phyloP scores from a whole-genome alignment of 1,140 invertebrate species.

The Diachasmimorpha longicaudata region DNA sequence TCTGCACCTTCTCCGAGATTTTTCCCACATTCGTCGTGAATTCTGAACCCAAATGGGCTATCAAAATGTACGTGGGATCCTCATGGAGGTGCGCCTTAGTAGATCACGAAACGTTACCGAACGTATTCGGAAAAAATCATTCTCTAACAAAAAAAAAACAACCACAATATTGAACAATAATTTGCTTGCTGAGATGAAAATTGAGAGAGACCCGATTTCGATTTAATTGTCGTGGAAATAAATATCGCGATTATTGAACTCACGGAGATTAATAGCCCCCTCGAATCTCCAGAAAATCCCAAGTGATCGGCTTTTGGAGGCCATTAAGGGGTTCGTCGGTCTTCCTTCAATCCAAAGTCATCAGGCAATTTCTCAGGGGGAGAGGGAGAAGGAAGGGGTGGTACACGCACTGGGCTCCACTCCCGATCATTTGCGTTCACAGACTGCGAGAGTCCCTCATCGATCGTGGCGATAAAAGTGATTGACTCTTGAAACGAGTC shows the following conservation, averaged over 20 bases:
- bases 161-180: too few relatives aligned
- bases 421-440: slow-evolving; percentile 33
- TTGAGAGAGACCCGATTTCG: too few relatives aligned
- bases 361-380: slow-evolving; percentile 33
- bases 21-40: slow-evolving; percentile 17
- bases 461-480: slow-evolving; percentile 37
- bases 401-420: background rate
- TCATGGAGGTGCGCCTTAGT: background rate
- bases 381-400: background rate
- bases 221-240: background rate
- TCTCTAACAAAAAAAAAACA: too few relatives aligned
- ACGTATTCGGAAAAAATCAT: too few relatives aligned
- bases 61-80: slow-evolving; percentile 14
- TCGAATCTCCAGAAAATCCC: slow-evolving; percentile 26
- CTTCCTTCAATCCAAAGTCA: slow-evolving; percentile 21
- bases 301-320: slow-evolving; percentile 32
- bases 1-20: slow-evolving; percentile 7
- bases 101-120: background rate
- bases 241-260: background rate
- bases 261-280: slow-evolving; percentile 15
- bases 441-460: slow-evolving; percentile 25
- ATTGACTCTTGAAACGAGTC: slow-evolving; percentile 40
- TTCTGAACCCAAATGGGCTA: background rate
- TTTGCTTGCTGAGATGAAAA: too few relatives aligned
- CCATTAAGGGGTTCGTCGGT: slow-evolving; percentile 28